Conservation (phyloP, 2,113 vertebrate genomes). For the Mus spicilegus region DNA sequence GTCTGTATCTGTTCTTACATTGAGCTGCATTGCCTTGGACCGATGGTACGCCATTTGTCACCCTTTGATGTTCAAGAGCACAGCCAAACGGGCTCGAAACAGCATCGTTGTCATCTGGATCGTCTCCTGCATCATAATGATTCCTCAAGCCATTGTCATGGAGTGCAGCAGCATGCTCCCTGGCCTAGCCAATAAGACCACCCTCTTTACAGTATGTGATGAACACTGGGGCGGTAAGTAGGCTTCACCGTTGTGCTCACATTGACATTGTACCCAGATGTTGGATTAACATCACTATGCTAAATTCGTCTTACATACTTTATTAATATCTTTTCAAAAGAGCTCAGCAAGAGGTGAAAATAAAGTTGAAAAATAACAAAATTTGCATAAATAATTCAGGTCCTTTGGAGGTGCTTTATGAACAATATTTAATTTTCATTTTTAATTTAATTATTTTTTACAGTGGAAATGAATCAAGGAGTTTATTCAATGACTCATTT, state of each 20-base stretch:
- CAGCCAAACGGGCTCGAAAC: slow-evolving; percentile 94
- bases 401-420: not conserved
- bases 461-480: not conserved
- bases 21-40: slow-evolving; percentile 98
- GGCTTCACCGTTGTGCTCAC: rapidly evolving
- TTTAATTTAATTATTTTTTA: not conserved
- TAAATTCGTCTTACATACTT: not conserved
- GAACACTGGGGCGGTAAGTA: slow-evolving; percentile 96
- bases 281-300: too few relatives aligned
- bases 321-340: not conserved
- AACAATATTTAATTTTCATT: not conserved
- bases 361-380: not conserved
- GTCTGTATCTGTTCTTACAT: slow-evolving; percentile 96
- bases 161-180: slow-evolving; percentile 95
- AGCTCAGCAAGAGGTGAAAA: not conserved
- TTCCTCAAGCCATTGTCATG: slow-evolving; percentile 98
- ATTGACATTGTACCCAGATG: not conserved
- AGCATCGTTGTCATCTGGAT: slow-evolving; percentile 97
- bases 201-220: slow-evolving; percentile 97
- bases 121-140: slow-evolving; percentile 96
- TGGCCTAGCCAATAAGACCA: slow-evolving; percentile 96
- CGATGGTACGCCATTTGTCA: slow-evolving; percentile 99
- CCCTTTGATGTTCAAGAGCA: slow-evolving; percentile 99
- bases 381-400: not conserved
- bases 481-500: not conserved